phyloP scores from a whole-genome alignment of 2,797 vertebrate genomes.

The Pempheris klunzingeri region DNA sequence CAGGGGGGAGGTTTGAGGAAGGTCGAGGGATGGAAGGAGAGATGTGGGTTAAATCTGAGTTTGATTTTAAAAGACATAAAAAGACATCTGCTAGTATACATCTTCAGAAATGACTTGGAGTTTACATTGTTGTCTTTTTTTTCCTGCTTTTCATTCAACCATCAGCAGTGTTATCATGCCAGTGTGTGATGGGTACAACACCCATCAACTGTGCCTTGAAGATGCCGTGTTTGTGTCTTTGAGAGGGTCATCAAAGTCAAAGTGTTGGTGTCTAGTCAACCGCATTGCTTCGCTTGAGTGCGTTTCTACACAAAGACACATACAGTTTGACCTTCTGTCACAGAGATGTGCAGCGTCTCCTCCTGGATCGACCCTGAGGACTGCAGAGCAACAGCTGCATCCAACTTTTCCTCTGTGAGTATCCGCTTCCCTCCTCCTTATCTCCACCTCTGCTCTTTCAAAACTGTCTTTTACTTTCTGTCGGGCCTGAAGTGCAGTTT shows the following conservation, averaged over 20 bases:
- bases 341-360: slow-evolving; percentile 41
- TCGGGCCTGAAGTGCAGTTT: slow-evolving; percentile 15
- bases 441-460: slow-evolving; percentile 17
- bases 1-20: not conserved
- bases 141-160: not conserved
- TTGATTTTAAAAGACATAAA: slow-evolving; percentile 17
- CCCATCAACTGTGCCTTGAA: slow-evolving; percentile 39
- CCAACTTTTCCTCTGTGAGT: slow-evolving; percentile 22
- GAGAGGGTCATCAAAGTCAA: slow-evolving; percentile 49
- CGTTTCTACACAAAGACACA: slow-evolving; percentile 15
- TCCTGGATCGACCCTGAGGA: slow-evolving; percentile 56
- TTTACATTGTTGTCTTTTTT: not conserved
- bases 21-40: not conserved
- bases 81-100: not conserved
- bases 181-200: slow-evolving; percentile 44
- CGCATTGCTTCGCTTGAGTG: slow-evolving; percentile 32
- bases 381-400: slow-evolving; percentile 49
- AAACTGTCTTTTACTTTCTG: slow-evolving; percentile 24
- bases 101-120: not conserved
- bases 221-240: slow-evolving; percentile 8
- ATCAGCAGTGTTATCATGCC: slow-evolving; percentile 24
- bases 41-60: not conserved
- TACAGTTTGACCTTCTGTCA: slow-evolving; percentile 60
- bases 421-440: not conserved
- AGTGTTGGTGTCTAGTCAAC: slow-evolving; percentile 57